Evolutionary conservation across 2,888 invertebrate species (phyloP).

Genomic region (Cosmia pyralina): DNA sequence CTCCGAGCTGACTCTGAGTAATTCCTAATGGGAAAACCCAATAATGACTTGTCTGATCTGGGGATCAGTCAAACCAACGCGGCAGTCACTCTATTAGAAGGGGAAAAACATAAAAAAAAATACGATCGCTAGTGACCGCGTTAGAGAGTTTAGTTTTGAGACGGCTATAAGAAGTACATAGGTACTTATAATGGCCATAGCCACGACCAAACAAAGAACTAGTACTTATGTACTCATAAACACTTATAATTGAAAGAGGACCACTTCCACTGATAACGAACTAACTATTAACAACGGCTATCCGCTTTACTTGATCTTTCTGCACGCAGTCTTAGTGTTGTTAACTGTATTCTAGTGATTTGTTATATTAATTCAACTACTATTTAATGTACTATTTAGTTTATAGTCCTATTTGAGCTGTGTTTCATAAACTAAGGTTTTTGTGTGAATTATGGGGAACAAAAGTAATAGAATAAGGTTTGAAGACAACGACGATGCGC

Average conservation of each 20-base stretch:
- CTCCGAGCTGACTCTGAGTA: background rate
- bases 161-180: background rate
- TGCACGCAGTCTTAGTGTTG: constrained; percentile 61
- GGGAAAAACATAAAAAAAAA: background rate
- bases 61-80: background rate
- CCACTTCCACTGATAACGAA: constrained; percentile 68
- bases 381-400: constrained; percentile 25
- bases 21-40: background rate
- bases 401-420: constrained; percentile 7
- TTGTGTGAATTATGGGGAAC: constrained; percentile 31
- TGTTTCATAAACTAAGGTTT: constrained; percentile 31
- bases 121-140: background rate
- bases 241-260: constrained; percentile 74
- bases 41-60: background rate
- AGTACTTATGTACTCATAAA: background rate
- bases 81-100: background rate
- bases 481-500: constrained; percentile 13
- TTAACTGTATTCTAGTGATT: constrained; percentile 64
- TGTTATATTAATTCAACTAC: constrained; percentile 53
- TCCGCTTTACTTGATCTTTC: constrained; percentile 62
- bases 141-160: background rate
- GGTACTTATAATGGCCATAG: background rate
- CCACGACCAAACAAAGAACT: background rate
- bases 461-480: constrained; percentile 28
- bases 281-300: constrained; percentile 77